A percentile compares a stretch with the other conserved stretches of the same genome.
Evolutionary conservation across 2,888 invertebrate species (phyloP).

Genomic region (Trachelus iudaicus): DNA sequence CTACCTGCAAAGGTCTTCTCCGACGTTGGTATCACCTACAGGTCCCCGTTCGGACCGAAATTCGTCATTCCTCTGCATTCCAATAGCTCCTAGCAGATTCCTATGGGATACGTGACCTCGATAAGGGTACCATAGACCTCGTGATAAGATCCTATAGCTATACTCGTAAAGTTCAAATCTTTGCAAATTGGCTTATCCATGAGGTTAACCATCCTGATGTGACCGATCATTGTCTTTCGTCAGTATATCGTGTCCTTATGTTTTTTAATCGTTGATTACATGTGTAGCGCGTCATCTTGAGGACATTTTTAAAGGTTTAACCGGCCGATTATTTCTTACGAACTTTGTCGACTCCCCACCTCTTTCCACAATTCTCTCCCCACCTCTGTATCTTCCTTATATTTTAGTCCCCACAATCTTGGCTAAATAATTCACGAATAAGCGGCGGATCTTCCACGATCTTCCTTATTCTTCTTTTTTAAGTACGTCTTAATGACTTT

Average conservation of each 20-base stretch:
- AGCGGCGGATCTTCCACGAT: not conserved
- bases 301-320: not conserved
- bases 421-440: not conserved
- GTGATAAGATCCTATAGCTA: not conserved
- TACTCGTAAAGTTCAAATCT: not conserved
- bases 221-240: not conserved
- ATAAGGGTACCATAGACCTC: not conserved
- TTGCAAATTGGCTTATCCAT: not conserved
- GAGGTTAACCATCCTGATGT: not conserved
- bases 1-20: constrained; percentile 82
- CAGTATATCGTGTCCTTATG: not conserved
- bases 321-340: not conserved
- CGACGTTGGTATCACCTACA: constrained; percentile 81
- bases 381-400: not conserved
- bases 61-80: constrained; percentile 80
- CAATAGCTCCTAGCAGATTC: constrained; percentile 58
- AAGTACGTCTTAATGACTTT: not conserved
- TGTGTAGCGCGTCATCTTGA: not conserved
- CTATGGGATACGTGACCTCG: constrained; percentile 22
- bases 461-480: not conserved
- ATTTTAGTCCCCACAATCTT: not conserved
- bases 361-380: not conserved
- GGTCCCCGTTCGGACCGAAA: constrained; percentile 87
- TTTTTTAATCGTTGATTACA: not conserved
- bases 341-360: not conserved